Base-by-base conservation (phyloP, 2,888 invertebrate genomes). In the Phengaris arion region DNA sequence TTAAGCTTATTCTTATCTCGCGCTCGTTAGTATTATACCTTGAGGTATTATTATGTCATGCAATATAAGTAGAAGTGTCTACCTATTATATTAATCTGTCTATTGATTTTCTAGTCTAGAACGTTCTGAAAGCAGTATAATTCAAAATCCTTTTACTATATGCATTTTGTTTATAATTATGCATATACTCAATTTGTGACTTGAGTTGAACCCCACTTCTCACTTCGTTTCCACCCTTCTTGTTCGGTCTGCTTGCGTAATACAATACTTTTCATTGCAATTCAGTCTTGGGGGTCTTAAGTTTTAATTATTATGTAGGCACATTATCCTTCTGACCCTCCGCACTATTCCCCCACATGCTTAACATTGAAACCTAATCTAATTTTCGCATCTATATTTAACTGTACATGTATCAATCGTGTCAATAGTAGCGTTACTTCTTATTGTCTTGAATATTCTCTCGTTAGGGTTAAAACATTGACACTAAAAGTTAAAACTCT, bases 291-390 rank as follows among this genome's bases (percentile, higher is more conserved):
- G 72, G 72, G 72, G 35, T 54, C 72, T 51, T 70, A 51, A 70
- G 70, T 70, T 70, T 72, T 54, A 72, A 72, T 72, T 46, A 52
- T 48, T 54, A 54, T 35, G 72, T 54, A 22, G 72, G 72, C 13
- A 72, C 72, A 72, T 72, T 72, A 52, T 54, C 72, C 52, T 54
- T 52, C 51, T 59, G 59, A 54, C 72, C 52, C 72, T 35, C 22
- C 35, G 6, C 15, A 52, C 6, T 72, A 54, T 45, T 72, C 13
- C 51, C 51, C 72, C 69, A 69, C 15, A 69, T 48, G 48, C 46
- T 51, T 51, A 22, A 12, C 35, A 13, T 45, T 64, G 72, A 72
- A 72, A 72, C 72, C 72, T 72, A 54, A 72, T 72, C 52, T 35
- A 54, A 48, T 35, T 54, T 64, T 64, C 0, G 12, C 64, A 9